These are phyloP conservation scores for Beroe forskalii DNA, from an alignment of 37 sponge, comb jelly and placozoan species.

Conservation along the genomic window DNA sequence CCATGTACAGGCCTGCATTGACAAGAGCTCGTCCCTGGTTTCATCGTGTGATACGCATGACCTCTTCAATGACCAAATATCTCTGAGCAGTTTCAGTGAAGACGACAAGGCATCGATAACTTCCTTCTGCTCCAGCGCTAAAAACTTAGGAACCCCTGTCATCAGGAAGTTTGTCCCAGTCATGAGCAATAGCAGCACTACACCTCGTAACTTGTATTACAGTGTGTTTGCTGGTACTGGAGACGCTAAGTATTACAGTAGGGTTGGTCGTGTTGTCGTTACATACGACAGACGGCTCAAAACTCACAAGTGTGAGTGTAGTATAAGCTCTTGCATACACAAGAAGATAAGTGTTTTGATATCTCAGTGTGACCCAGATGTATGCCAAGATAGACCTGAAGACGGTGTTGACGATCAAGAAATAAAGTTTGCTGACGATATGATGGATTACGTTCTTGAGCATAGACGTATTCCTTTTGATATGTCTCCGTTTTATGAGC, in stretches of 20 bases:
- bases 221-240: constrained; percentile 35
- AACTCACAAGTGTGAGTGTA: constrained; percentile 31
- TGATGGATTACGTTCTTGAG: constrained; percentile 5
- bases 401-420: background rate
- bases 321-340: background rate
- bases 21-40: background rate
- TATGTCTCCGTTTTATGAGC: background rate
- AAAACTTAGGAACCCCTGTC: background rate
- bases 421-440: background rate
- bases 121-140: background rate
- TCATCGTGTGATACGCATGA: background rate
- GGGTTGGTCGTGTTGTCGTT: background rate
- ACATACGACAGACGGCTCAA: background rate
- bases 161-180: background rate
- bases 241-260: background rate
- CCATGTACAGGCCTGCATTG: background rate
- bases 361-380: background rate
- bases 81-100: background rate
- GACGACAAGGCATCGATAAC: background rate
- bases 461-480: constrained; percentile 1
- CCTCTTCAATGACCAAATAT: background rate
- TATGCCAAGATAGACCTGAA: background rate
- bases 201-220: background rate
- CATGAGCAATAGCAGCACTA: background rate
- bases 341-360: background rate